Evolutionary conservation across 1,140 invertebrate species (phyloP).

Genomic region (Belonocnema kinseyi): DNA sequence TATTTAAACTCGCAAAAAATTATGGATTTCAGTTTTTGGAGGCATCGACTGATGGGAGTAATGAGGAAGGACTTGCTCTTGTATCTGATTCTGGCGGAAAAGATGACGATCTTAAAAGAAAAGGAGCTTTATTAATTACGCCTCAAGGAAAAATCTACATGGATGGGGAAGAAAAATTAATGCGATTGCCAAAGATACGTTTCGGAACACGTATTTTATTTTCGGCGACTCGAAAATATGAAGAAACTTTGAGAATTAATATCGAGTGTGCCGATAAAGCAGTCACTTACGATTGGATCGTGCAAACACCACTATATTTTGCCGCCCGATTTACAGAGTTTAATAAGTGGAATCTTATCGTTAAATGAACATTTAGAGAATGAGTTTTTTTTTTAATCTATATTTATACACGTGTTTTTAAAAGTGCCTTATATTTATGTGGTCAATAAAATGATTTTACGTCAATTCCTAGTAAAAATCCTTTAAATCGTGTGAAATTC

Average conservation of each 20-base stretch:
- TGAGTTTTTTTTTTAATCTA: neutral
- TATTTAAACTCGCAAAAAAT: neutral
- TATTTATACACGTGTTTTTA: slow-evolving; percentile 23
- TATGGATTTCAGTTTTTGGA: slow-evolving; percentile 51
- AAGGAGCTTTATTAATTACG: slow-evolving; percentile 50
- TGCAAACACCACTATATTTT: slow-evolving; percentile 54
- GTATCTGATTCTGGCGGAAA: slow-evolving; percentile 40
- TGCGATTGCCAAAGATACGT: slow-evolving; percentile 52
- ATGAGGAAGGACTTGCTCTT: slow-evolving; percentile 54
- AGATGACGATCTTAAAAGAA: slow-evolving; percentile 46
- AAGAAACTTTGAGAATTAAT: slow-evolving; percentile 51
- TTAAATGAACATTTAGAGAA: slow-evolving; percentile 39
- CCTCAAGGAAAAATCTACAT: slow-evolving; percentile 56
- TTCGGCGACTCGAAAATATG: slow-evolving; percentile 45
- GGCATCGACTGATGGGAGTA: slow-evolving; percentile 37
- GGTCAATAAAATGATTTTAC: neutral
- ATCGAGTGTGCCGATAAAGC: slow-evolving; percentile 56
- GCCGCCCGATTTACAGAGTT: slow-evolving; percentile 49
- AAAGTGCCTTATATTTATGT: slow-evolving; percentile 19
- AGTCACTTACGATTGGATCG: slow-evolving; percentile 57
- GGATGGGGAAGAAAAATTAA: slow-evolving; percentile 57
- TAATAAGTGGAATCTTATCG: slow-evolving; percentile 51
- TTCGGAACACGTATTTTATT: slow-evolving; percentile 48
- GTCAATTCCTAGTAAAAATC: neutral
- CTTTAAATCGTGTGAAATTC: too few relatives aligned